A percentile compares a stretch with the other conserved stretches of the same genome.
Evolutionary conservation across 2,888 invertebrate species (phyloP).

Genomic region (Ypsolopha sequella): DNA sequence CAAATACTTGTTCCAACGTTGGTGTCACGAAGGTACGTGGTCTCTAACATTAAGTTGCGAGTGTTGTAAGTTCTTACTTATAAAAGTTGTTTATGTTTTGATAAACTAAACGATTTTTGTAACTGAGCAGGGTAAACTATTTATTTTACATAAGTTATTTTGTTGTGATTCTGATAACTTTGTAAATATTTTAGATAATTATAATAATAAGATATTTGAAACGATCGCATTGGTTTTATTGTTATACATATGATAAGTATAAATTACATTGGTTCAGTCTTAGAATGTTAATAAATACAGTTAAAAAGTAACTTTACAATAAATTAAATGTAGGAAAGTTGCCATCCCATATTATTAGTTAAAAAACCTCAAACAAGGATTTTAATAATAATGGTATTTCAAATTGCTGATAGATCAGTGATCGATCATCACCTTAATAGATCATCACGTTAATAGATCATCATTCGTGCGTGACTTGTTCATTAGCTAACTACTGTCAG

Average conservation of each 20-base stretch:
- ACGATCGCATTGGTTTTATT: constrained; percentile 4
- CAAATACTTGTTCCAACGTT: not conserved
- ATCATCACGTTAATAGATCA: no score
- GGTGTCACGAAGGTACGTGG: not conserved
- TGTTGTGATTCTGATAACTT: constrained; percentile 50
- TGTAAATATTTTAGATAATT: constrained; percentile 38
- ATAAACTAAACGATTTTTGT: constrained; percentile 1
- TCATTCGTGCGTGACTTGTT: no score
- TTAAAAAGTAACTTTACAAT: not conserved
- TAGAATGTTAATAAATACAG: not conserved
- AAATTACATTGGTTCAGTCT: not conserved
- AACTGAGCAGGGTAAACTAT: not conserved
- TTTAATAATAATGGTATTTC: no score
- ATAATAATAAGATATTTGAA: constrained; percentile 28
- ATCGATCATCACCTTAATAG: no score
- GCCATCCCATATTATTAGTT: no score
- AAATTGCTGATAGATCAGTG: no score
- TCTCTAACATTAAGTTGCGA: not conserved
- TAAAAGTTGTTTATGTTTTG: not conserved
- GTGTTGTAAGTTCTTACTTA: not conserved
- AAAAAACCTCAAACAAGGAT: no score
- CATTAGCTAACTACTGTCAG: no score
- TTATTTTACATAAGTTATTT: constrained; percentile 47
- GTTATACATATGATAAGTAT: not conserved
- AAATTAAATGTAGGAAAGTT: not conserved